A percentile compares a stretch with the other conserved stretches of the same genome.
Conservation (phyloP, 2,888 invertebrate species). For the Polydrusus tereticollis region DNA sequence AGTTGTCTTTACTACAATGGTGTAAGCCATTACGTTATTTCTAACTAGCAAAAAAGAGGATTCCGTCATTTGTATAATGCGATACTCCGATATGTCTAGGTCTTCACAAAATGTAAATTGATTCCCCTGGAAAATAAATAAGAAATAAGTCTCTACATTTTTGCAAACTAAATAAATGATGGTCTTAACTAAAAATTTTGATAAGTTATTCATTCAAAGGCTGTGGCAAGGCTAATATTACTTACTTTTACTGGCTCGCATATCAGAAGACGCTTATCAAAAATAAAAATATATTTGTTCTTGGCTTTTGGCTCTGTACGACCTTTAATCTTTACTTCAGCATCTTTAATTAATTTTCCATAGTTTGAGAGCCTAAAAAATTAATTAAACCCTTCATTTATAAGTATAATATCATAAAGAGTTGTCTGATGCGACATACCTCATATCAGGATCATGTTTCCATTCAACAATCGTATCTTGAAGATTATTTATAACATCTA, state of each 20-base stretch:
- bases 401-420: no score
- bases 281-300: constrained; percentile 94
- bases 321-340: constrained; percentile 91
- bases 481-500: constrained; percentile 90
- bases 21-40: constrained; percentile 84
- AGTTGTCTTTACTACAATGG: constrained; percentile 79
- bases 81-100: constrained; percentile 86
- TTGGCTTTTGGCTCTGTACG: constrained; percentile 89
- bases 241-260: constrained; percentile 73
- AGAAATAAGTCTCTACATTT: constrained; percentile 51
- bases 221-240: not conserved
- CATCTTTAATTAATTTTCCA: constrained; percentile 92
- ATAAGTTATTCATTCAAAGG: no score
- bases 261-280: constrained; percentile 96
- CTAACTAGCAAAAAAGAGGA: constrained; percentile 85
- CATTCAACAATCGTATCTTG: constrained; percentile 89
- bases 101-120: constrained; percentile 92
- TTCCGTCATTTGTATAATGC: constrained; percentile 84
- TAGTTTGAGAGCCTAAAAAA: constrained; percentile 80
- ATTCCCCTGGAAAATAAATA: constrained; percentile 76
- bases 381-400: no score
- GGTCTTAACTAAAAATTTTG: no score
- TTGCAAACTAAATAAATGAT: no score
- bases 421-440: constrained; percentile 61
- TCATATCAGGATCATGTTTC: constrained; percentile 60